These are phyloP conservation scores for Peromyscus melanophrys DNA, from an alignment of 2,797 vertebrate species.

Conservation along the genomic window DNA sequence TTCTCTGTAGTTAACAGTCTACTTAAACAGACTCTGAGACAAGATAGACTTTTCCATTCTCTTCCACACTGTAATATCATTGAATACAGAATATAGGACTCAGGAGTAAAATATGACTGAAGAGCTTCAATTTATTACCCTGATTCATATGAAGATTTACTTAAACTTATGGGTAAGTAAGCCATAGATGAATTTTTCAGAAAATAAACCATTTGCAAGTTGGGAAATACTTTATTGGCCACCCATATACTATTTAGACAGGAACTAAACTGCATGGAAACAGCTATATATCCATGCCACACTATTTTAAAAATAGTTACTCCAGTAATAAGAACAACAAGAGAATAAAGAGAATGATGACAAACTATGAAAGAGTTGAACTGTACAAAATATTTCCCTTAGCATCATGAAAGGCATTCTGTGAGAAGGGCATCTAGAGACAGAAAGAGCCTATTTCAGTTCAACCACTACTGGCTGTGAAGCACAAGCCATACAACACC, in stretches of 20 bases:
- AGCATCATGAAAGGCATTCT: neutral
- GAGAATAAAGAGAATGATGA: neutral
- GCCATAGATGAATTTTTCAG: neutral
- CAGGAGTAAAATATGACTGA: slow-evolving; percentile 8
- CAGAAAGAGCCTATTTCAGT: neutral
- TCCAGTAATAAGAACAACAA: neutral
- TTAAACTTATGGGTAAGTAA: slow-evolving; percentile 18
- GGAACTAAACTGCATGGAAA: neutral
- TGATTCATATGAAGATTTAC: slow-evolving; percentile 19
- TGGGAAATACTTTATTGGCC: neutral
- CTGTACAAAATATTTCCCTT: neutral
- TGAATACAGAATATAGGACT: neutral
- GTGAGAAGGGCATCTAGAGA: neutral
- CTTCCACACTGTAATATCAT: neutral
- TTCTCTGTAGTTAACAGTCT: neutral
- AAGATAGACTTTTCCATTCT: neutral
- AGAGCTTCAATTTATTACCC: neutral
- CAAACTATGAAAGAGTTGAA: neutral
- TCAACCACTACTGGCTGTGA: neutral
- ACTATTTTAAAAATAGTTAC: neutral
- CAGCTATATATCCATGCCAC: neutral
- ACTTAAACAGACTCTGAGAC: neutral
- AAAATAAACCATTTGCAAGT: neutral
- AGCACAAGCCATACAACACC: neutral
- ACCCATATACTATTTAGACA: neutral